Conservation (phyloP, 2,113 vertebrate species). For the Phylloscopus trochilus region DNA sequence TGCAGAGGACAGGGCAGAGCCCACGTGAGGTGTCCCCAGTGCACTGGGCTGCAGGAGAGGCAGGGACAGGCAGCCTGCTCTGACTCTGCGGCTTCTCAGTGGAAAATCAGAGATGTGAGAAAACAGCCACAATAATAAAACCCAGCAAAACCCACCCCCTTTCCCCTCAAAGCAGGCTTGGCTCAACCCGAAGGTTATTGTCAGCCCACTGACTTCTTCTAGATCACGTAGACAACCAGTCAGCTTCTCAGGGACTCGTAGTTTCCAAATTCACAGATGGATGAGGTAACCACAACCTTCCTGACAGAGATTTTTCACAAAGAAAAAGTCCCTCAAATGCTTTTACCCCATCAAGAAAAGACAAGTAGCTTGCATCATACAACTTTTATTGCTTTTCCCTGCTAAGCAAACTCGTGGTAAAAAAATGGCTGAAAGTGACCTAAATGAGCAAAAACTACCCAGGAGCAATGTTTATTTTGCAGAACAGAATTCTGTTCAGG, state of each 20-base stretch:
- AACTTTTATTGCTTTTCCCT: not conserved
- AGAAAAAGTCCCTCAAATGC: not conserved
- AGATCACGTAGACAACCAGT: not conserved
- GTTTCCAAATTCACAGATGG: not conserved
- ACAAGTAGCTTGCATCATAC: not conserved
- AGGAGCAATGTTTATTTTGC: constrained; percentile 1
- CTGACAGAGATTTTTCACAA: not conserved
- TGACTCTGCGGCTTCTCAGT: not conserved
- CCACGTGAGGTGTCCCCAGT: accelerated
- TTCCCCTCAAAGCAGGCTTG: not conserved
- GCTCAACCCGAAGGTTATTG: not conserved
- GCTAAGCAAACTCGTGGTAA: not conserved
- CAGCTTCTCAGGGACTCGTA: not conserved
- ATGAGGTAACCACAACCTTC: not conserved
- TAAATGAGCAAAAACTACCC: constrained; percentile 17
- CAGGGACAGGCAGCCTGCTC: not conserved
- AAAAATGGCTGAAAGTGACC: not conserved
- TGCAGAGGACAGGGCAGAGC: not conserved
- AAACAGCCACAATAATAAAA: not conserved
- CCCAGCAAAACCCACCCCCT: not conserved
- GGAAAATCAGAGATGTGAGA: not conserved
- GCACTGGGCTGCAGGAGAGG: not conserved
- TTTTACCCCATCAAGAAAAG: not conserved
- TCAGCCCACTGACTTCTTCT: not conserved
- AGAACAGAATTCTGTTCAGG: constrained; percentile 14